phyloP scores from a whole-genome alignment of 2,113 vertebrate genomes.

The Geococcyx californianus region DNA sequence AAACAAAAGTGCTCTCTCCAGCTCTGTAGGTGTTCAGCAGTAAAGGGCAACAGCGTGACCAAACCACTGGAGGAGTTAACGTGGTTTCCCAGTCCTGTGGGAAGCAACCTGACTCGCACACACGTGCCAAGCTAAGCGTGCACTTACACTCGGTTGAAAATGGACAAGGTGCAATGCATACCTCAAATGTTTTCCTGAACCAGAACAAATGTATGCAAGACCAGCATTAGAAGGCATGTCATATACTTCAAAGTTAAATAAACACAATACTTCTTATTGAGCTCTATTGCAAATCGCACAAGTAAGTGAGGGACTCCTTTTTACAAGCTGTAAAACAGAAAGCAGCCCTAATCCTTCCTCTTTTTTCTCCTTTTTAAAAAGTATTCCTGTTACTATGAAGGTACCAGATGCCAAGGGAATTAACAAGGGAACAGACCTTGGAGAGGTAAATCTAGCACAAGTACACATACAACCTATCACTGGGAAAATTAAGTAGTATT shows the following conservation, averaged over 20 bases:
- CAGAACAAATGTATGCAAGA: not conserved
- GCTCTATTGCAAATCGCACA: not conserved
- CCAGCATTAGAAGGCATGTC: not conserved
- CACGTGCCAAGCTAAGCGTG: accelerated
- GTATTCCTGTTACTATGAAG: not conserved
- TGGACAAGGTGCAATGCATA: not conserved
- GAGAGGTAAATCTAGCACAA: not conserved
- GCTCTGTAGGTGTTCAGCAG: not conserved
- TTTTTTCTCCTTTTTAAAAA: not conserved
- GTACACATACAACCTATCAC: not conserved
- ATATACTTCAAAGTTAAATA: not conserved
- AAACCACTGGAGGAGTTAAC: not conserved
- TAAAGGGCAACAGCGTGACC: not conserved
- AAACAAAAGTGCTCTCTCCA: not conserved
- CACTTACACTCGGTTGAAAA: not conserved
- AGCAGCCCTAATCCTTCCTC: not conserved
- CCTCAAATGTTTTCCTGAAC: not conserved
- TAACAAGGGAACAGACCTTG: not conserved
- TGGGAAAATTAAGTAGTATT: not conserved
- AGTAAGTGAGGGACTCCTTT: not conserved
- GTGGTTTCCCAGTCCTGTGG: accelerated
- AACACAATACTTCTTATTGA: not conserved
- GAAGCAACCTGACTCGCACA: not conserved
- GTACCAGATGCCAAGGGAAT: not conserved
- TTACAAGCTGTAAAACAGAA: not conserved